Base-by-base conservation (phyloP, 2,888 invertebrate genomes). In the Iphiclides podalirius region DNA sequence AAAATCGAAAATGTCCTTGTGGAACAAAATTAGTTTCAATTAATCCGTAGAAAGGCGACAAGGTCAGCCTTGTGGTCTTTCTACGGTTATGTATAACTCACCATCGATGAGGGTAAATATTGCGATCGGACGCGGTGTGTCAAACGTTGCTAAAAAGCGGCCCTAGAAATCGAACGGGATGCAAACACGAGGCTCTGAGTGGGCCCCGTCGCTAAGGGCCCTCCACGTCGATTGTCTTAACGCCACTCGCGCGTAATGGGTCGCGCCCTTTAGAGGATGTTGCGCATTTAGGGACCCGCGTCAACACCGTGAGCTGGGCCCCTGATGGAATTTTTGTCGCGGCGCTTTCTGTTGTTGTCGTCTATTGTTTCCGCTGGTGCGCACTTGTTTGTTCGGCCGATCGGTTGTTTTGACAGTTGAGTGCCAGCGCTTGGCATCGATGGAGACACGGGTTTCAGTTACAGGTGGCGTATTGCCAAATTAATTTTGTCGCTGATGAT, bases 171-270 rank as follows among this genome's bases (percentile, higher is more conserved):
- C 17, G 11, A 11, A 60, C 57, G 58, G 48, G 59, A 58, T 62
- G 65, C 61, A 68, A 67, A 66, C 58, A 51, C 47, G 54, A 60
- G 62, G 37, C 59, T 42, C 49, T 43, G 39, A 34, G 46, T 28
- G 48, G 31, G 14, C 53, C 47, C 23, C 15, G 3, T 20, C 6
- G 6, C 35, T 4, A 36, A 39, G 46, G 38, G 48, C 31, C 20
- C 53, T 50, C 31, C 15, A 17, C 9, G 13, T n/a, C 52, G 26
- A 53, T 59, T 57, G 58, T 59, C 52, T 59, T 57, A 59, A 46
- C 42, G 38, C n/a, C n/a, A n/a, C 50, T 53, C 42, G n/a, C 46
- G 37, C 26, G 38, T 50, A 51, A 55, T 57, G 55, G 58, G 35
- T 42, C 46, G 50, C 51, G 54, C 53, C 49, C 54, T 54, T 53